These are phyloP conservation scores for Crenichthys baileyi DNA, from an alignment of 2,797 vertebrate species.

Conservation along the genomic window DNA sequence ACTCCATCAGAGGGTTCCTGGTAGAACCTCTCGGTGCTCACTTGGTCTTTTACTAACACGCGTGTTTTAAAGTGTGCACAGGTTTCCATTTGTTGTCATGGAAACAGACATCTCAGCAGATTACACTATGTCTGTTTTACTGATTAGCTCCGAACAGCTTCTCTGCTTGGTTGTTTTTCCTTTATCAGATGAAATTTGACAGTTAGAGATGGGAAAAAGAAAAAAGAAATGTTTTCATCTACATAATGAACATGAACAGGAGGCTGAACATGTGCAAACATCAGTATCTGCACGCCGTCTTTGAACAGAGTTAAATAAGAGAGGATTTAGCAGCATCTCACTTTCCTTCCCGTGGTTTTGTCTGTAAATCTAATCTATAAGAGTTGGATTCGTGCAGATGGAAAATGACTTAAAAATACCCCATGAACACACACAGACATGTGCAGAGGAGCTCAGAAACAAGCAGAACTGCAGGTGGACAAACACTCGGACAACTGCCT, in stretches of 20 bases:
- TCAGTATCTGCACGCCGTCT: background rate
- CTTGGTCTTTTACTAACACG: background rate
- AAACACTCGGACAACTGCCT: background rate
- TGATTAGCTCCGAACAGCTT: background rate
- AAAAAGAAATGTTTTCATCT: background rate
- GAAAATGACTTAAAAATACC: background rate
- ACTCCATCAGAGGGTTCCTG: background rate
- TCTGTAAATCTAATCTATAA: constrained; percentile 13
- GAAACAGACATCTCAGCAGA: constrained; percentile 26
- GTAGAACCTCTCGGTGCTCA: background rate
- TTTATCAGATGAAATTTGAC: constrained; percentile 21
- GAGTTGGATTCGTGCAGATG: constrained; percentile 26
- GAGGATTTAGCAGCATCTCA: background rate
- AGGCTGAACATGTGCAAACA: background rate
- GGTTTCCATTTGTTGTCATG: constrained; percentile 58
- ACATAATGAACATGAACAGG: background rate
- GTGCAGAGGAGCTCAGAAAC: background rate
- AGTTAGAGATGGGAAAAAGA: background rate
- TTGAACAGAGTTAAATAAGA: background rate
- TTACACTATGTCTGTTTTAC: constrained; percentile 12
- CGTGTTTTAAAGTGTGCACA: background rate
- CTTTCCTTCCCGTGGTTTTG: background rate
- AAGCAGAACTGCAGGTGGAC: background rate
- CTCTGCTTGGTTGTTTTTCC: constrained; percentile 6
- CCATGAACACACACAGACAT: background rate